Evolutionary conservation across 2,888 invertebrate genomes (phyloP), one percentile per base, ranked within the genome.

Genomic region (Chironomus riparius): DNA sequence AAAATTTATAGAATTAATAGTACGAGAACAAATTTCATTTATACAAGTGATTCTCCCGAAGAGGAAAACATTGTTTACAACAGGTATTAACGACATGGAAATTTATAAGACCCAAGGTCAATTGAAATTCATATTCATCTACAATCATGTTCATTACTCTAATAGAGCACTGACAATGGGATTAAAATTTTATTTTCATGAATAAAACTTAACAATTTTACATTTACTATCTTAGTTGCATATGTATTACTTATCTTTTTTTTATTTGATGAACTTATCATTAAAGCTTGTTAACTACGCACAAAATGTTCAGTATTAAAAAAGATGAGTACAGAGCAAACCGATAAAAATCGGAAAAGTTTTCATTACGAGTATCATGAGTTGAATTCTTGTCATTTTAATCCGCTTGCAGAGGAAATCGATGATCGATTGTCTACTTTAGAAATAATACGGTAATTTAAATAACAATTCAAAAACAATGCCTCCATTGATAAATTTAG

Each of bases 1-100:
- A 74, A 74, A 48, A 74, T 74, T 24, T 74, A 74, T 48, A 22
- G 74, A 68, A 74, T 74, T 47, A 74, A 74, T 68, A 68, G 68
- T 22, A 74, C 74, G 12, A 47, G 74, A 68, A 74, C 74, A 15
- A 74, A 74, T 65, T 74, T 74, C n/a, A 74, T 74, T 24, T 74
- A 74, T 61, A 74, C 74, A 2, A 74, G 74, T 68, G 74, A 74
- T 18, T 68, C 74, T 2, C 74, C 74, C 1, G 74, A 74, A 28
- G 74, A 74, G n/a, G 74, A 74, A 28, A 74, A 74, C 15, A 74
- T 74, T 15, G 68, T 74, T 2, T 73, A 73, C 10, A 73, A 73
- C 47, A 74, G 74, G 74, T 68, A 73, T 28, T 1, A 48, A 21
- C 12, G 68, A 22, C 13, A 10, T 13, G 6, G 22, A 21, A 68